Evolutionary conservation across 2,888 invertebrate genomes (phyloP).

Genomic region (Acrobasis repandana): DNA sequence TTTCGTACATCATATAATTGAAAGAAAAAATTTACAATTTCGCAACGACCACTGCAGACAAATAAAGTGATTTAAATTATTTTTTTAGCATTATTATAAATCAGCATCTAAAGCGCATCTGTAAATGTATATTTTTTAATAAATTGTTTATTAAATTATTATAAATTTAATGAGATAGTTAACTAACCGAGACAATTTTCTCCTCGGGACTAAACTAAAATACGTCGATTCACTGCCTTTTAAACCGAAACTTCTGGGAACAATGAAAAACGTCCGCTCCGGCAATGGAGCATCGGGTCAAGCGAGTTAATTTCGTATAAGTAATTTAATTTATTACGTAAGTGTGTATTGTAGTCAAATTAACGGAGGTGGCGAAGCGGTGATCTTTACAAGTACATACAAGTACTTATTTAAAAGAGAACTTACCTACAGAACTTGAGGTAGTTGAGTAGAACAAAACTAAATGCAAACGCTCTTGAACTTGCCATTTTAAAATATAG

Average conservation of each 20-base stretch:
- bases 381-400: not conserved
- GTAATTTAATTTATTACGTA: conserved; percentile 14
- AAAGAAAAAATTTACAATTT: too few species aligned
- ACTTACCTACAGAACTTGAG: not conserved
- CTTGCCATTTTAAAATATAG: not conserved
- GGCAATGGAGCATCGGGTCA: conserved; percentile 9
- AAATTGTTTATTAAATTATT: too few species aligned
- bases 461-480: not conserved
- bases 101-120: too few species aligned
- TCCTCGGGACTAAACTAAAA: conserved; percentile 15
- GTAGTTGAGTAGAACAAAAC: not conserved
- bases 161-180: conserved; percentile 15
- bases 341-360: conserved; percentile 18
- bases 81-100: too few species aligned
- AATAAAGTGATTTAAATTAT: too few species aligned
- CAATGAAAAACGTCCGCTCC: conserved; percentile 6
- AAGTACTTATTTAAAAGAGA: not conserved
- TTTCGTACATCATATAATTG: too few species aligned
- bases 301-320: conserved; percentile 15
- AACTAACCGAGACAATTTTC: conserved; percentile 21
- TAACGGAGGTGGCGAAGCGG: not conserved
- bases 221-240: conserved; percentile 6
- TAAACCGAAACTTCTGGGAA: conserved; percentile 4
- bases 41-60: too few species aligned
- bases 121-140: too few species aligned